These are phyloP conservation scores for Drepana arcuata DNA, from an alignment of 1,140 invertebrate genomes.

Conservation along the genomic window DNA sequence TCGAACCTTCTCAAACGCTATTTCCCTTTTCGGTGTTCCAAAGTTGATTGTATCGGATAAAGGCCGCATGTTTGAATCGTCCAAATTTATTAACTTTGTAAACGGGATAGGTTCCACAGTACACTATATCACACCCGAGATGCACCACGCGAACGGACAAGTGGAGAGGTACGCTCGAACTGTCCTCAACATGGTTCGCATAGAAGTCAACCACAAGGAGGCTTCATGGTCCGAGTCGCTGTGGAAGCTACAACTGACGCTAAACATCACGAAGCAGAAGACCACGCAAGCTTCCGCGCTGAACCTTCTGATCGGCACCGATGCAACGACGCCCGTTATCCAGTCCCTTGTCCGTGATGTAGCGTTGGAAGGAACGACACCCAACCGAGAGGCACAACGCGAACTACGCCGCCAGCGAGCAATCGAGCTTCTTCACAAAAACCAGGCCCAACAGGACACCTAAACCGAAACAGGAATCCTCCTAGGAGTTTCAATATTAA, in stretches of 20 bases:
- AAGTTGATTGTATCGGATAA: conserved; percentile 7
- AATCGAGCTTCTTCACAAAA: neutral
- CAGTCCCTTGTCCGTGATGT: conserved; percentile 11
- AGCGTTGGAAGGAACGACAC: conserved; percentile 1
- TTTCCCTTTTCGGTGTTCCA: conserved; percentile 12
- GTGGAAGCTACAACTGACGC: conserved; percentile 14
- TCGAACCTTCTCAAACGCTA: conserved; percentile 3
- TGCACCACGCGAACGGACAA: conserved; percentile 16
- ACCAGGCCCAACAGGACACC: conserved; percentile 7
- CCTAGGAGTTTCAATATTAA: conserved; percentile 1
- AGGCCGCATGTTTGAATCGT: conserved; percentile 11
- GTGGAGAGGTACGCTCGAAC: conserved; percentile 24
- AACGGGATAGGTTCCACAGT: neutral
- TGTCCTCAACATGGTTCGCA: conserved; percentile 14
- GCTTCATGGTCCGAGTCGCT: conserved; percentile 3
- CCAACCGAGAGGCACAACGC: conserved; percentile 6
- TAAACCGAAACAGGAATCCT: conserved; percentile 4
- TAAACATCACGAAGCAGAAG: conserved; percentile 18
- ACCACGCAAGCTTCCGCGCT: conserved; percentile 13
- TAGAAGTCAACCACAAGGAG: neutral
- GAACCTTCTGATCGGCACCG: conserved; percentile 13
- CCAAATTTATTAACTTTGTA: conserved; percentile 2
- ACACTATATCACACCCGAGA: conserved; percentile 14
- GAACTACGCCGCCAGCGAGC: conserved; percentile 2
- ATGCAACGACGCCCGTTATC: conserved; percentile 15